These are phyloP conservation scores for Patiria pectinifera DNA, from an alignment of 53 echinoderm and acorn worm genomes.

Conservation along the genomic window DNA sequence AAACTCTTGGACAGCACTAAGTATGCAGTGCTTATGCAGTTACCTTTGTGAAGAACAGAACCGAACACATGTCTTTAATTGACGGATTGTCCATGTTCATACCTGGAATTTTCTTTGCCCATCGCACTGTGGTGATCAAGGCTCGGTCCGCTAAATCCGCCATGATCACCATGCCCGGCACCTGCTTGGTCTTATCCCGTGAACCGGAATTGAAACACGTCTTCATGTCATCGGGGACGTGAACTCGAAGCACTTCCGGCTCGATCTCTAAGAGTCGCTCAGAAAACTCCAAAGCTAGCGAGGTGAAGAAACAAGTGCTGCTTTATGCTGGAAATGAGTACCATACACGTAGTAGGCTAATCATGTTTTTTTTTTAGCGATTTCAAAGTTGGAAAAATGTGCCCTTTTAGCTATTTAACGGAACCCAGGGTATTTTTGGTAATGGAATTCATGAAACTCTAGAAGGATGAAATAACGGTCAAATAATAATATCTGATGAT, in stretches of 20 bases:
- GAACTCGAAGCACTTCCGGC: slow-evolving; percentile 69
- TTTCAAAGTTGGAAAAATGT: background rate
- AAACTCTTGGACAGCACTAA: too few relatives aligned
- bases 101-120: slow-evolving; percentile 84
- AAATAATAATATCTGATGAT: too few relatives aligned
- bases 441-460: too few relatives aligned
- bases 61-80: too few relatives aligned
- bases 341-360: background rate
- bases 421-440: background rate
- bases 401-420: background rate
- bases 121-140: slow-evolving; percentile 65
- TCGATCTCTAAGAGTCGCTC: slow-evolving; percentile 61
- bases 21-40: too few relatives aligned
- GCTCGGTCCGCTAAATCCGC: slow-evolving; percentile 68
- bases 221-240: slow-evolving; percentile 76
- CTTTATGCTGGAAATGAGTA: background rate
- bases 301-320: too few relatives aligned
- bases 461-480: too few relatives aligned
- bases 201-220: slow-evolving; percentile 69
- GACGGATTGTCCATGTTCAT: background rate
- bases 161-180: slow-evolving; percentile 49
- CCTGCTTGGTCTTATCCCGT: slow-evolving; percentile 30
- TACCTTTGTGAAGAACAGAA: too few relatives aligned
- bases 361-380: background rate
- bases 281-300: slow-evolving; percentile 62